Evolutionary conservation across 2,797 vertebrate species (phyloP).

Genomic region (Spondyliosoma cantharus): DNA sequence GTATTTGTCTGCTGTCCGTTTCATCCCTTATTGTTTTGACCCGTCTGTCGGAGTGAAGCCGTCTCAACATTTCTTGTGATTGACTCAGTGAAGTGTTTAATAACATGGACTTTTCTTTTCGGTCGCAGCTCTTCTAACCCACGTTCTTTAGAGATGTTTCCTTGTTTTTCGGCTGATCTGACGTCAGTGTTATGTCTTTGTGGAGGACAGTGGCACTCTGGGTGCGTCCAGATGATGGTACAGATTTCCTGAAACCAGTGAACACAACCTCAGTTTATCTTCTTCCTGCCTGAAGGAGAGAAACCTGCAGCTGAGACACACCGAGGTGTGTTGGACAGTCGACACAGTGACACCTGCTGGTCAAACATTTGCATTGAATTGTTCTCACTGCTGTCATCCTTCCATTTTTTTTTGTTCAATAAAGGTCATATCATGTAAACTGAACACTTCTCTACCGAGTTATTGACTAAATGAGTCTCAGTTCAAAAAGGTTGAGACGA

Average conservation of each 20-base stretch:
- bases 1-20: slow-evolving; percentile 8
- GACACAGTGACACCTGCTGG: slow-evolving; percentile 47
- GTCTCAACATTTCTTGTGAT: no score
- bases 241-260: slow-evolving; percentile 45
- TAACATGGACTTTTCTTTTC: no score
- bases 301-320: slow-evolving; percentile 2
- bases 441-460: neutral
- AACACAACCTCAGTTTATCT: slow-evolving; percentile 54
- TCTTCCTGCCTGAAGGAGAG: slow-evolving; percentile 15
- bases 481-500: no score
- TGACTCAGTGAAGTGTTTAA: no score
- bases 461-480: neutral
- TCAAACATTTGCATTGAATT: slow-evolving; percentile 23
- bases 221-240: slow-evolving; percentile 43
- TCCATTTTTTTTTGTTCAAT: slow-evolving; percentile 45
- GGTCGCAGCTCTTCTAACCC: neutral
- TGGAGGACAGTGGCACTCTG: neutral
- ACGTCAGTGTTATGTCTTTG: slow-evolving; percentile 10
- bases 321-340: neutral
- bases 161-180: slow-evolving; percentile 13
- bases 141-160: neutral
- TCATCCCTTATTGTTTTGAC: neutral
- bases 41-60: neutral
- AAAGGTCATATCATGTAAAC: slow-evolving; percentile 30
- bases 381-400: slow-evolving; percentile 20